phyloP scores from a whole-genome alignment of 2,113 vertebrate species.

The Toxostoma redivivum region DNA sequence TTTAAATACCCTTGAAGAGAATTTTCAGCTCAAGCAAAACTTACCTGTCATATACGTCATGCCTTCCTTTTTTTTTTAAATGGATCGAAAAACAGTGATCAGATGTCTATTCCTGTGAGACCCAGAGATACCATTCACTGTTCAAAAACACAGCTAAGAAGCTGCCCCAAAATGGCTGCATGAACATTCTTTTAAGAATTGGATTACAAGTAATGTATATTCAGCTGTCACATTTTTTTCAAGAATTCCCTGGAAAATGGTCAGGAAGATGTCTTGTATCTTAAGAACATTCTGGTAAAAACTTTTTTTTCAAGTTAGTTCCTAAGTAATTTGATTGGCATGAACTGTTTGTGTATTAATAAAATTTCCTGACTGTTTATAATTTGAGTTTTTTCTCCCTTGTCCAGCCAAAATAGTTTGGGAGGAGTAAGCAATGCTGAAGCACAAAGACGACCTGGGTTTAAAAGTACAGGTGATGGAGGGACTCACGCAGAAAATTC shows the following conservation, averaged over 20 bases:
- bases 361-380: neutral
- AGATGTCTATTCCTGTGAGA: neutral
- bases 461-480: slow-evolving; percentile 73
- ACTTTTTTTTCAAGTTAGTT: neutral
- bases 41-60: neutral
- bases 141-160: neutral
- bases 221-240: neutral
- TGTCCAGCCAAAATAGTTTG: slow-evolving; percentile 42
- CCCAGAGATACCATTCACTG: neutral
- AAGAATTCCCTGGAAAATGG: neutral
- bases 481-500: slow-evolving; percentile 79
- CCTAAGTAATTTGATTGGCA: neutral
- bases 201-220: neutral
- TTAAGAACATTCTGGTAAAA: neutral
- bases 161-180: neutral
- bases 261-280: neutral
- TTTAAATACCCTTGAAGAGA: neutral
- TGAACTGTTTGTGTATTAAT: neutral
- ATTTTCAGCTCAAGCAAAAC: neutral
- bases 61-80: neutral
- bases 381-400: neutral
- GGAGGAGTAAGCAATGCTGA: slow-evolving; percentile 45
- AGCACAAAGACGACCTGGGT: slow-evolving; percentile 70
- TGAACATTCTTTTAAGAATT: neutral
- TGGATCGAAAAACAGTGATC: neutral